A percentile compares a stretch with the other conserved stretches of the same genome.
These are phyloP conservation scores for Caranx ignobilis DNA, from an alignment of 2,113 vertebrate species.

Conservation along the genomic window DNA sequence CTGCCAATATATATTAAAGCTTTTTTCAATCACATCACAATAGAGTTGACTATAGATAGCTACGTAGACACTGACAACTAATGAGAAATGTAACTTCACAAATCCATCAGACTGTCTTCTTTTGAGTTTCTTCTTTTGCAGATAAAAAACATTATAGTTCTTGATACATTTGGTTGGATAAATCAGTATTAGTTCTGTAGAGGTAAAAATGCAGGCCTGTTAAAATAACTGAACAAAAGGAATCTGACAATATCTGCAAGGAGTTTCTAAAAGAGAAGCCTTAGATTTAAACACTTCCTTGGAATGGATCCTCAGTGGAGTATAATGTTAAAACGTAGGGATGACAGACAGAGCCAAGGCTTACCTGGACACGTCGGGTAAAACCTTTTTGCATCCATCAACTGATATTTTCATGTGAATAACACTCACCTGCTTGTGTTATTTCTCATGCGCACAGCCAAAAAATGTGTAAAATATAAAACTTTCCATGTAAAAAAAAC, in stretches of 20 bases:
- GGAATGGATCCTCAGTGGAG: background rate
- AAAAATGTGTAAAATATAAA: background rate
- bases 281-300: background rate
- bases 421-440: background rate
- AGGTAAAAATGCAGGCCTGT: background rate
- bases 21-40: background rate
- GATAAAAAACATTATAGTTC: background rate
- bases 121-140: background rate
- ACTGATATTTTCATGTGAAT: background rate
- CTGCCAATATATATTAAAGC: conserved; percentile 15
- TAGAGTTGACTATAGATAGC: background rate
- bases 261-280: background rate
- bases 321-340: background rate
- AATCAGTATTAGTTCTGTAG: background rate
- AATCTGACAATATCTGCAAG: background rate
- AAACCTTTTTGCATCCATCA: background rate
- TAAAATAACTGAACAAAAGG: background rate
- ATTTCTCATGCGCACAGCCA: background rate
- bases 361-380: background rate
- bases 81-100: background rate
- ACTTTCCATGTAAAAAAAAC: background rate
- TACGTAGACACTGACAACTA: background rate
- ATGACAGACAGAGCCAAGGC: background rate
- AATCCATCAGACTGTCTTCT: background rate
- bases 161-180: background rate